Conservation (phyloP, 2,113 vertebrate species). For the Clarias batrachus region DNA sequence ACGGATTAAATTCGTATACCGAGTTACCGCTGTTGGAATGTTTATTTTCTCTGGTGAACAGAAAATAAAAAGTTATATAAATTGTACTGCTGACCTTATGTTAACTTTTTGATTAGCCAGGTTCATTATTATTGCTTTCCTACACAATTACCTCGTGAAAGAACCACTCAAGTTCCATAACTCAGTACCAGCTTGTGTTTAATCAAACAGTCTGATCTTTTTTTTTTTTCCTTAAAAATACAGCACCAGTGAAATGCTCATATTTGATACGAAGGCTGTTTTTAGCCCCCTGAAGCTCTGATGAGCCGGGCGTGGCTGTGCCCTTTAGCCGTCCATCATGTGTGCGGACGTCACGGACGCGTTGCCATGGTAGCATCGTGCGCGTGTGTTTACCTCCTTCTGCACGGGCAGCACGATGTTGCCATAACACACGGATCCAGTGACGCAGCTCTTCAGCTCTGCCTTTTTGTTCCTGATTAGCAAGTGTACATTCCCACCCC, state of each 20-base stretch:
- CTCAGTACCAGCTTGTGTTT: not conserved
- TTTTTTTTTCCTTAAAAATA: not conserved
- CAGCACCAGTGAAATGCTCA: not conserved
- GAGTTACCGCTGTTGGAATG: not conserved
- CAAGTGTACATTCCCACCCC: constrained; percentile 20
- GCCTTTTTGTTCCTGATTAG: constrained; percentile 24
- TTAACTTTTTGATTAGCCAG: not conserved
- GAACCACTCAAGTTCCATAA: not conserved
- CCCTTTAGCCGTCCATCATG: constrained; percentile 67
- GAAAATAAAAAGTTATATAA: not conserved
- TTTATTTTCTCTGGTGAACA: not conserved
- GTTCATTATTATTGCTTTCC: not conserved
- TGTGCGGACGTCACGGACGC: constrained; percentile 56
- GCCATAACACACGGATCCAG: constrained; percentile 42
- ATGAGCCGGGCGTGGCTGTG: constrained; percentile 38
- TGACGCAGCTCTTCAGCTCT: constrained; percentile 17
- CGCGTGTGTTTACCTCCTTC: constrained; percentile 63
- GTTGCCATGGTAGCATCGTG: constrained; percentile 66
- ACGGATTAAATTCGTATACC: too few species aligned
- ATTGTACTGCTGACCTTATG: not conserved
- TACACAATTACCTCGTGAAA: not conserved
- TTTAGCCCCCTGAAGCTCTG: constrained; percentile 24
- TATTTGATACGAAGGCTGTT: not conserved
- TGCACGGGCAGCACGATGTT: constrained; percentile 57
- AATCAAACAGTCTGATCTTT: not conserved